Percentiles rank a stretch among this genome's conserved stretches.
These are phyloP conservation scores for Mycetomoellerius zeteki DNA, from an alignment of 1,140 invertebrate genomes.

Conservation along the genomic window DNA sequence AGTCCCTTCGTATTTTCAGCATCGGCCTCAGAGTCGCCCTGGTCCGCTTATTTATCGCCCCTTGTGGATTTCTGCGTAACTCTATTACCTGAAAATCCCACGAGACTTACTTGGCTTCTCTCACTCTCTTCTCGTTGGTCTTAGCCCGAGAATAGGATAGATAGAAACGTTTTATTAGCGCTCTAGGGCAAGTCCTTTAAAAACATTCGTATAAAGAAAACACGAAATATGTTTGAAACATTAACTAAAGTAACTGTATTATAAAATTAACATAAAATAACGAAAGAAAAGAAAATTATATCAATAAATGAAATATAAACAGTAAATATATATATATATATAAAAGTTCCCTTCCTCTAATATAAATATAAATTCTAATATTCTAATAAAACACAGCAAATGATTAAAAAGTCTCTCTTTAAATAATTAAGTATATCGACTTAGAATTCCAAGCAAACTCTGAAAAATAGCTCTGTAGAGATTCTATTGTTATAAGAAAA, in stretches of 20 bases:
- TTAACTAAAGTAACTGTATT: not conserved
- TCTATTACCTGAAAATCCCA: conserved; percentile 91
- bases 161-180: conserved; percentile 8
- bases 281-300: not conserved
- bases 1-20: conserved; percentile 91
- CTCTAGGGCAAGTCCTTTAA: conserved; percentile 18
- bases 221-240: not conserved
- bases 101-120: conserved; percentile 14
- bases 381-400: not conserved
- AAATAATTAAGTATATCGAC: not conserved
- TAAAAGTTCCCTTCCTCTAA: not conserved
- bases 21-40: conserved; percentile 92
- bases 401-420: conserved; percentile 6
- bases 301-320: not conserved
- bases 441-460: not conserved
- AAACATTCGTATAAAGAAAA: conserved; percentile 3
- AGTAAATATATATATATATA: not conserved
- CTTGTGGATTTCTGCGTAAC: conserved; percentile 95
- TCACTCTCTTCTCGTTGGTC: too few species aligned
- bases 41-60: conserved; percentile 93
- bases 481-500: not conserved
- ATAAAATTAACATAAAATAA: not conserved
- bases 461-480: not conserved
- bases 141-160: not conserved
- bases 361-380: not conserved